Base-by-base conservation (phyloP, 2,113 vertebrate genomes). In the Ailuropoda melanoleuca region DNA sequence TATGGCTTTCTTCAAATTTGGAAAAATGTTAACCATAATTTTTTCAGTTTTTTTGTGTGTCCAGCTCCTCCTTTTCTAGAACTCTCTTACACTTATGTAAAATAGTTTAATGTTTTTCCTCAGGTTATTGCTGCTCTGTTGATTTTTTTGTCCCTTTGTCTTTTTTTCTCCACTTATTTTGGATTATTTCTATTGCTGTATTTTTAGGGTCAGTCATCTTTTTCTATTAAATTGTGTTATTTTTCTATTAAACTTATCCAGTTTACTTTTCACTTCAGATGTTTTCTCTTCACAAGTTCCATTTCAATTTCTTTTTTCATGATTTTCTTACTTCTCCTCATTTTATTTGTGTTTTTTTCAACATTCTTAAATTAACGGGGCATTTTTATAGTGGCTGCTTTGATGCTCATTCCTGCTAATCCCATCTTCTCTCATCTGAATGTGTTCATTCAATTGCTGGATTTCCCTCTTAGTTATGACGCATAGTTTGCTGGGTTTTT, bases 51-150 rank as follows among this genome's bases (percentile, higher is more conserved):
- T 2, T 2, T 13, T 74, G 9, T 60, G 21, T 24, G 3, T 3
- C 1, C 17, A n/a, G 6, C 4, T 34, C 0, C 14, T 26, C 17
- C 31, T 72, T 88, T 70, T 34, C 18, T 62, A 29, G 37, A 75
- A 43, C 26, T 43, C 13, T 10, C 4, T 66, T 31, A n/a, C 0
- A 13, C 18, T 0, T 26, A 1, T 0, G 0, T 56, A 64, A 14
- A 78, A 46, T 31, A 37, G 3, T 18, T 62, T 18, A 15, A 26
- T 24, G 1, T 46, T 46, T 0, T 46, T 72, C 37, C 39, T n/a
- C 31, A 39, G 24, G 29, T 46, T 62, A 24, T 12, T 66, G 26
- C 12, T 34, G 3, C 60, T 46, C n/a, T 84, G 19, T 17, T 39
- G 23, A 14, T 12, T 5, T 82, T 55, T 37, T 70, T 50, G 19